Evolutionary conservation across 2,113 vertebrate genomes (phyloP), one percentile per base, ranked within the genome.

Genomic region (Cepphus grylle): DNA sequence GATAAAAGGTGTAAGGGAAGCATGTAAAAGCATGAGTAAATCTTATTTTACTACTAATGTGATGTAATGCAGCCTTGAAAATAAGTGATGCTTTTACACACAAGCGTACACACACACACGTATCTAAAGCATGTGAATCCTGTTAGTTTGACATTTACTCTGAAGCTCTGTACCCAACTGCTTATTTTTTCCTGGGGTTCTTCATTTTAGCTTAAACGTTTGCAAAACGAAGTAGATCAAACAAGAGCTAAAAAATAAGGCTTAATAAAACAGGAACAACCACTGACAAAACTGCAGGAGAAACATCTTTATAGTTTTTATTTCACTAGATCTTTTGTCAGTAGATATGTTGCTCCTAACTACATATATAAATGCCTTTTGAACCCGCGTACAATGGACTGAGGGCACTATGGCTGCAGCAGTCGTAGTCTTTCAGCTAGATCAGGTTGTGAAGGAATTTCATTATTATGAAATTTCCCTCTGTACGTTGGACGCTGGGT

Each of bases 41-140:
- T 81, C 9, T n/a, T 61, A 32, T 45, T 91, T 77, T 59, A 7
- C 26, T 50, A 5, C 12, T 11, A 0, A 14, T 9, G 26, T 17
- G 76, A 70, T 72, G 45, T 34, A 56, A 5, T 14, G 26, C 52
- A 79, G 59, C 38, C 27, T 67, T 38, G 16, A 50, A 43, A 42
- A 36, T 13, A 53, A 81, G 43, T 12, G 9, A 20, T 4, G 67
- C 72, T 80, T 45, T 76, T 29, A 22, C 13, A 23, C 45, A 2
- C 0, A 1, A n/a, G 40, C 50, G 36, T 58, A 22, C 25, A 36
- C 17, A 55, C 21, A 55, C 21, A 55, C 40, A 38, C 15, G 7
- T 0, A 0, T 13, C n/a, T 50, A 52, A 30, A 36, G 53, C 18
- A 15, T 3, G 18, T 4, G 32, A 62, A 52, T 36, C 9, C 17